A percentile compares a stretch with the other conserved stretches of the same genome.
These are phyloP conservation scores for Cataglyphis rosenhaueri DNA, from an alignment of 2,888 invertebrate species.

Conservation along the genomic window DNA sequence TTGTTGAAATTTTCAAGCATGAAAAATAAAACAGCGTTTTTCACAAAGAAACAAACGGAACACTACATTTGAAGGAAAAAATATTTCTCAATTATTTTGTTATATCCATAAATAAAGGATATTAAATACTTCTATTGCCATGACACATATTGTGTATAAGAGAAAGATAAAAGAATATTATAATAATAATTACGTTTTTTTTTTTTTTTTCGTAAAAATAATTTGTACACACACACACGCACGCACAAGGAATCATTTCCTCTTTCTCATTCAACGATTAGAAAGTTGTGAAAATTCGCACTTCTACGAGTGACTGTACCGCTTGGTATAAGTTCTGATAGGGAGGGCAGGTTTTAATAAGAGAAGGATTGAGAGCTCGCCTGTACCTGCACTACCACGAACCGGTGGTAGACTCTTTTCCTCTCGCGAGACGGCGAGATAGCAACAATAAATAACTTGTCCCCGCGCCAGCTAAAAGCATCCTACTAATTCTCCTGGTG, in stretches of 20 bases:
- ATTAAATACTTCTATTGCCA: not conserved
- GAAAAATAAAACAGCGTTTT: not conserved
- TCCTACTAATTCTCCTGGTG: conserved; percentile 76
- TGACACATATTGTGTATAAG: not conserved
- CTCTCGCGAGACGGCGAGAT: conserved; percentile 78
- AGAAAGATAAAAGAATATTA: not conserved
- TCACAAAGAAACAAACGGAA: not conserved
- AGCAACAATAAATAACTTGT: conserved; percentile 85
- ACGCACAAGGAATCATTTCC: not conserved
- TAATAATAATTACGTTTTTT: not conserved
- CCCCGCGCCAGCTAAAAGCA: conserved; percentile 82
- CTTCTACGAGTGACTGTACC: conserved; percentile 79
- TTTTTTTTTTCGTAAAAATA: not conserved
- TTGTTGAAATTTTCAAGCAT: not conserved
- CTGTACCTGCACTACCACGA: conserved; percentile 73
- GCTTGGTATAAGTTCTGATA: conserved; percentile 80
- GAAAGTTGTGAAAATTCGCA: conserved; percentile 24
- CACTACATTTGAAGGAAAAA: not conserved
- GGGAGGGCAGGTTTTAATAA: conserved; percentile 85
- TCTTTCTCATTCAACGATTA: not conserved
- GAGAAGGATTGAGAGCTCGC: conserved; percentile 84
- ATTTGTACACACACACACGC: not conserved
- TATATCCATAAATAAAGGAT: not conserved
- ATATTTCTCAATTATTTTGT: not conserved
- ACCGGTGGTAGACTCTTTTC: conserved; percentile 67